Conservation (phyloP, 2,113 vertebrate species). For the Microcebus jonahi region DNA sequence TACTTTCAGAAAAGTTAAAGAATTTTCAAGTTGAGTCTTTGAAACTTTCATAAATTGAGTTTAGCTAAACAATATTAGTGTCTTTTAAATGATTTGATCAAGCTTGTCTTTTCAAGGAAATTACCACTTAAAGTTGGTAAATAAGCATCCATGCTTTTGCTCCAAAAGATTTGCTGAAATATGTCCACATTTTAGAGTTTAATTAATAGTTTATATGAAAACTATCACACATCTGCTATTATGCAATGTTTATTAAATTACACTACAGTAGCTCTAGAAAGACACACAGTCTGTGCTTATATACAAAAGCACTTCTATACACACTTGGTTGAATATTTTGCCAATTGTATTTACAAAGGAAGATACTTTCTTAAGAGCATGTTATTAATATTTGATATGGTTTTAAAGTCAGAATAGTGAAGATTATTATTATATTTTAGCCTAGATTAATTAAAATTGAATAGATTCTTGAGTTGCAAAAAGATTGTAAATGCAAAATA, state of each 20-base stretch:
- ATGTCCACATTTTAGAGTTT: conserved; percentile 35
- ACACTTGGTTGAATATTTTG: conserved; percentile 65
- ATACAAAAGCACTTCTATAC: conserved; percentile 38
- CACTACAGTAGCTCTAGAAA: conserved; percentile 10
- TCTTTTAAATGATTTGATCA: conserved; percentile 56
- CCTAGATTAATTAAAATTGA: conserved; percentile 54
- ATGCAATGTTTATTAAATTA: conserved; percentile 51
- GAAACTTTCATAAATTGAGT: conserved; percentile 25
- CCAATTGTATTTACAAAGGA: conserved; percentile 52
- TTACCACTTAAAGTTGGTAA: conserved; percentile 44
- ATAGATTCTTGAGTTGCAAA: conserved; percentile 60
- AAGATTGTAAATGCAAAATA: conserved; percentile 59
- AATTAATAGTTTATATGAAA: conserved; percentile 50
- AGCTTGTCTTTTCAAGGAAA: conserved; percentile 47
- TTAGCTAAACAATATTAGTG: neutral
- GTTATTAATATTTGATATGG: conserved; percentile 66
- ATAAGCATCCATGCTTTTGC: conserved; percentile 33
- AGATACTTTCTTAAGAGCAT: conserved; percentile 63
- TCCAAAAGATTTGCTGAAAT: conserved; percentile 51
- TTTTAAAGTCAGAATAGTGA: conserved; percentile 61
- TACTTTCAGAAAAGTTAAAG: conserved; percentile 53
- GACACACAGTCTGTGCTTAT: conserved; percentile 28
- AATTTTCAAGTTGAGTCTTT: conserved; percentile 50
- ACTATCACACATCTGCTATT: conserved; percentile 30
- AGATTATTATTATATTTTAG: conserved; percentile 59